These are phyloP conservation scores for Fulmarus glacialis DNA, from an alignment of 2,113 vertebrate species.

Conservation along the genomic window DNA sequence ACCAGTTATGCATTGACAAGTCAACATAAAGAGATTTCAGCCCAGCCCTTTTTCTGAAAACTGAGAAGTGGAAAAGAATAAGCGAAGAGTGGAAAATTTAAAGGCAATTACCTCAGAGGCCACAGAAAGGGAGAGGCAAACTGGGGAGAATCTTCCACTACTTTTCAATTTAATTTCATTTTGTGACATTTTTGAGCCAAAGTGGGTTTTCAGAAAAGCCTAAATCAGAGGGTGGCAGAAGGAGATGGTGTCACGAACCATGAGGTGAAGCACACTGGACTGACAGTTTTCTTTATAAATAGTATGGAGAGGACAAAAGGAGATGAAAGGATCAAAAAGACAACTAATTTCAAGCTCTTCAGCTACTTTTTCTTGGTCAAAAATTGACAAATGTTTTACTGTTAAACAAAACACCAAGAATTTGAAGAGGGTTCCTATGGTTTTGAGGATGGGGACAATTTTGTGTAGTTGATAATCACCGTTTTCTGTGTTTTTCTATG, in stretches of 20 bases:
- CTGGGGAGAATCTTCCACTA: background rate
- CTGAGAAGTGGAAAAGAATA: background rate
- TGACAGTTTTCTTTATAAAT: background rate
- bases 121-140: background rate
- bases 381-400: background rate
- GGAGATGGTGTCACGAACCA: background rate
- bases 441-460: background rate
- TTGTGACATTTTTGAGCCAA: background rate
- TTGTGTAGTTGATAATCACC: background rate
- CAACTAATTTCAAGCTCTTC: background rate
- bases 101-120: background rate
- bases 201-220: background rate
- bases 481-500: rapidly evolving
- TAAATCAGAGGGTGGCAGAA: background rate
- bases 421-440: background rate
- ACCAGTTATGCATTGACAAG: background rate
- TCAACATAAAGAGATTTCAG: background rate
- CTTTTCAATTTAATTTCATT: background rate
- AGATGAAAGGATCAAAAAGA: background rate
- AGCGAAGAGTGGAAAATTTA: background rate
- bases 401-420: background rate
- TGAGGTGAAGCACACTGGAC: background rate
- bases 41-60: background rate
- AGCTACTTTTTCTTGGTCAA: background rate
- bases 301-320: background rate